Evolutionary conservation across 2,797 vertebrate species (phyloP).

Genomic region (Cuculus canorus): DNA sequence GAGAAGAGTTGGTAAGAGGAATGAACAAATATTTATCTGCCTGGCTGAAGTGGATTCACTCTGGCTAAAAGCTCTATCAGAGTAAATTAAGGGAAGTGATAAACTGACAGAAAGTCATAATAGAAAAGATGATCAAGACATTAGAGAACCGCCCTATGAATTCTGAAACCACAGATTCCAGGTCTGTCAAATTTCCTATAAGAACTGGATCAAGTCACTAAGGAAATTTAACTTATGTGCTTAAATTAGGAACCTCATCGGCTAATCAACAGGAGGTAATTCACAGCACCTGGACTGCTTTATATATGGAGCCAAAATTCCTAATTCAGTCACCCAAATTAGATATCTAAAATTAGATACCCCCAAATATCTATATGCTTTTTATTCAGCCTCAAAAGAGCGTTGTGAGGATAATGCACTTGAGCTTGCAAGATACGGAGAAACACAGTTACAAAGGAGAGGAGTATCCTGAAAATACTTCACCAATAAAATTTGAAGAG

Average conservation of each 20-base stretch:
- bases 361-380: conserved; percentile 57
- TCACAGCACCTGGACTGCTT: conserved; percentile 68
- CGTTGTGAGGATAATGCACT: conserved; percentile 50
- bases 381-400: conserved; percentile 42
- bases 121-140: not conserved
- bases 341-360: conserved; percentile 64
- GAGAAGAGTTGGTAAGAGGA: not conserved
- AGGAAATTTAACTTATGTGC: conserved; percentile 29
- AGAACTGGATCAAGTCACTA: conserved; percentile 1
- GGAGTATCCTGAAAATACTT: conserved; percentile 50
- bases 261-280: conserved; percentile 70
- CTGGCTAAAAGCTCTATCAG: not conserved
- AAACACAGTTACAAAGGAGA: conserved; percentile 43
- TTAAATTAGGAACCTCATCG: conserved; percentile 60
- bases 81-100: not conserved
- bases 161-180: conserved; percentile 3
- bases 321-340: conserved; percentile 66
- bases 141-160: not conserved
- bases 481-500: conserved; percentile 51
- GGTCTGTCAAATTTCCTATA: not conserved
- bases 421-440: conserved; percentile 53
- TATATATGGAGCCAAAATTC: conserved; percentile 66
- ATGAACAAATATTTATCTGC: not conserved
- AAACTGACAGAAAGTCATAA: not conserved
- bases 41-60: not conserved